phyloP scores from a whole-genome alignment of 1,140 invertebrate species.

The Eciton burchellii region DNA sequence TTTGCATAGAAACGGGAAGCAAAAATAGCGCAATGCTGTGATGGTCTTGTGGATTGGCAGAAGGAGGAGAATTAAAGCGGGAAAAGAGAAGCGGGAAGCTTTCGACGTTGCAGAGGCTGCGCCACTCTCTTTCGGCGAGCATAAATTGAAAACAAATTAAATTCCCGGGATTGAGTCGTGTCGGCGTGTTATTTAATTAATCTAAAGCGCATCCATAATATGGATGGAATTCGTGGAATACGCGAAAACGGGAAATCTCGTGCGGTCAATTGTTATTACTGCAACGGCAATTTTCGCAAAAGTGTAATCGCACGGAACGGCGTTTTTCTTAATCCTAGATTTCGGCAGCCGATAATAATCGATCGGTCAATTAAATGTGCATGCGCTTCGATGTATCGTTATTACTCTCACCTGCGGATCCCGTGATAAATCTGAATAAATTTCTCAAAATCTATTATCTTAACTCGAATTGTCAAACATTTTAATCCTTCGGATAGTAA shows the following conservation, averaged over 20 bases:
- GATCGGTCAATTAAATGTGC: constrained; percentile 23
- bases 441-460: background rate
- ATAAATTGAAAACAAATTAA: constrained; percentile 77
- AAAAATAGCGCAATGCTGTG: background rate
- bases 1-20: background rate
- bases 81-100: constrained; percentile 39
- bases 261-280: constrained; percentile 16
- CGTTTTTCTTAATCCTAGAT: constrained; percentile 15
- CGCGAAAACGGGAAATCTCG: constrained; percentile 46
- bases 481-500: too few species aligned
- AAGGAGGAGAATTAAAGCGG: constrained; percentile 43
- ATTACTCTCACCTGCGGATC: background rate
- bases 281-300: constrained; percentile 11
- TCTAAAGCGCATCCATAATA: constrained; percentile 71
- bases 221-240: constrained; percentile 29
- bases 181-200: constrained; percentile 69
- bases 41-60: background rate
- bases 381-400: constrained; percentile 1
- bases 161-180: constrained; percentile 57
- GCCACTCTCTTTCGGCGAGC: constrained; percentile 35
- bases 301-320: background rate
- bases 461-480: too few species aligned
- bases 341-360: constrained; percentile 20
- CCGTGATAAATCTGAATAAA: background rate
- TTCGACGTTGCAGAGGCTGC: constrained; percentile 43